Evolutionary conservation across 1,140 invertebrate genomes (phyloP).

Genomic region (Drosophila lacertosa): DNA sequence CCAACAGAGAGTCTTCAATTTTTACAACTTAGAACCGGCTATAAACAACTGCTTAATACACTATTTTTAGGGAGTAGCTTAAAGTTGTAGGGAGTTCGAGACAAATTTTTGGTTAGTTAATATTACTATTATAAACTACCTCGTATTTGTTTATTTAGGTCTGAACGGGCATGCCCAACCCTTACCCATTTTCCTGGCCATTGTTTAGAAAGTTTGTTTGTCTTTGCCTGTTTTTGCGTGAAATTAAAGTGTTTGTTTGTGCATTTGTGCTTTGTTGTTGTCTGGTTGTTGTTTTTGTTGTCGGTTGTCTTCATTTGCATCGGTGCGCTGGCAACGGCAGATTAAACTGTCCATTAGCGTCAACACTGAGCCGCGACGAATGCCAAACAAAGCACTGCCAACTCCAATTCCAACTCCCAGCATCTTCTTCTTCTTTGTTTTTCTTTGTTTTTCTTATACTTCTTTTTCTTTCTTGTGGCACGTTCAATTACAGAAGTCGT

Average conservation of each 20-base stretch:
- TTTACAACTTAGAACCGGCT: conserved; percentile 41
- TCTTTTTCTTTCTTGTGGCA: conserved; percentile 32
- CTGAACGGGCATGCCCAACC: conserved; percentile 5
- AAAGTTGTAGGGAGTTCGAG: too few species aligned
- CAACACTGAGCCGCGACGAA: conserved; percentile 51
- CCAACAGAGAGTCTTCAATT: conserved; percentile 56
- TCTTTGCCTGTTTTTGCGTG: conserved; percentile 60
- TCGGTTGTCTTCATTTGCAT: conserved; percentile 76
- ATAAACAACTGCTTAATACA: too few species aligned
- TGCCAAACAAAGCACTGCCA: conserved; percentile 21
- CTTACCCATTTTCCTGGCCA: neutral
- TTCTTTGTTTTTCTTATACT: conserved; percentile 20
- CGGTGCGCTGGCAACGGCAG: conserved; percentile 42
- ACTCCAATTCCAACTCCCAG: neutral
- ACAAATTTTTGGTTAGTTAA: too few species aligned
- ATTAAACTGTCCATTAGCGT: conserved; percentile 82
- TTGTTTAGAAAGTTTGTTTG: conserved; percentile 76
- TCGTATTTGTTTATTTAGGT: too few species aligned
- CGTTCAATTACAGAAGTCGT: conserved; percentile 90
- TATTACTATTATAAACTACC: too few species aligned
- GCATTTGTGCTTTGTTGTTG: conserved; percentile 18
- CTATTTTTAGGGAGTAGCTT: too few species aligned
- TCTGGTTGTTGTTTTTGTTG: conserved; percentile 19
- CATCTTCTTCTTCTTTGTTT: conserved; percentile 8
- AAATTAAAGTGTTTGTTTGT: conserved; percentile 79